Conservation (phyloP, 2,797 vertebrate species). For the Danio aesculapii region DNA sequence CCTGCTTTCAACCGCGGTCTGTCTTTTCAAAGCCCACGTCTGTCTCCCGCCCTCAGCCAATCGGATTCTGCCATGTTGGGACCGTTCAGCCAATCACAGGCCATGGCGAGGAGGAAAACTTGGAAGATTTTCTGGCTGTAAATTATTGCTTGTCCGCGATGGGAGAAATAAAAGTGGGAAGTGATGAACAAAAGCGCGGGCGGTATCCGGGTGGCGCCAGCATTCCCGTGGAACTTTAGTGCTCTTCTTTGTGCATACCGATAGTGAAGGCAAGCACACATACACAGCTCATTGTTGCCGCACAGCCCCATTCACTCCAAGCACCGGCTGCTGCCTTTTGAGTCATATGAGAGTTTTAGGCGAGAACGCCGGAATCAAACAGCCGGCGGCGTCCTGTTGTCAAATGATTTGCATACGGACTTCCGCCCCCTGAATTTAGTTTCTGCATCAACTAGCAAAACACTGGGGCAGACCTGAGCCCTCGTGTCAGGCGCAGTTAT, state of each 20-base stretch:
- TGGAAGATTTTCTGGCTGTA: conserved; percentile 43
- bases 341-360: conserved; percentile 7
- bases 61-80: conserved; percentile 84
- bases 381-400: conserved; percentile 61
- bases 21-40: conserved; percentile 62
- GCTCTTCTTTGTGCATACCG: conserved; percentile 39
- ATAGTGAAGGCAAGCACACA: conserved; percentile 36
- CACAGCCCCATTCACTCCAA: neutral
- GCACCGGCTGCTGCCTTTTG: neutral
- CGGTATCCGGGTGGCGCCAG: conserved; percentile 50
- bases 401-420: conserved; percentile 77
- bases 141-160: conserved; percentile 52
- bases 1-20: conserved; percentile 29
- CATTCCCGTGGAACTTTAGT: conserved; percentile 42
- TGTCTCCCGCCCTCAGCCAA: conserved; percentile 68
- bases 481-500: conserved; percentile 59
- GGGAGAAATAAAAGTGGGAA: conserved; percentile 72
- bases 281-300: neutral
- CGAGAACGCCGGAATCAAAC: conserved; percentile 15
- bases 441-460: conserved; percentile 69
- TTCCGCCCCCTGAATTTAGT: conserved; percentile 75
- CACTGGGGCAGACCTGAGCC: conserved; percentile 64
- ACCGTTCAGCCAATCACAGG: conserved; percentile 72
- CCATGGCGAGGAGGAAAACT: conserved; percentile 61
- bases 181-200: conserved; percentile 66